Evolutionary conservation across 1,140 invertebrate species (phyloP).

Genomic region (Drosophila carrolli): DNA sequence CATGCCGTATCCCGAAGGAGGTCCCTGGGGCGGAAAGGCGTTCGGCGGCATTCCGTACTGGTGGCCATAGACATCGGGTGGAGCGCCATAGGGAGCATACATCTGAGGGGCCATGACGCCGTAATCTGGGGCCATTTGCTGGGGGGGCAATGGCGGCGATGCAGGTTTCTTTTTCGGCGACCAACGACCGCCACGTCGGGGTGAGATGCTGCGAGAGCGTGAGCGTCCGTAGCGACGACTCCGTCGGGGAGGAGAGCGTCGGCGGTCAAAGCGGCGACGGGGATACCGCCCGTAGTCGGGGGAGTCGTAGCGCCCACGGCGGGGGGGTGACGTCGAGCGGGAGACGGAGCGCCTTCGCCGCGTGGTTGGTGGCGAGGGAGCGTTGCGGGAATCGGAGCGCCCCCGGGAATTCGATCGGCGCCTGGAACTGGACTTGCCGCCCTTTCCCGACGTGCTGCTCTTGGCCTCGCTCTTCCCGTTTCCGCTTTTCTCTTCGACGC

Average conservation of each 20-base stretch:
- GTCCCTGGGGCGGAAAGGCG: slow-evolving; percentile 57
- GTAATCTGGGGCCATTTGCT: slow-evolving; percentile 49
- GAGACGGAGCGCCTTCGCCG: slow-evolving; percentile 63
- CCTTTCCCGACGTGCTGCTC: slow-evolving; percentile 45
- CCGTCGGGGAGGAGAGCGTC: slow-evolving; percentile 66
- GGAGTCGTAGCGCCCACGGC: slow-evolving; percentile 71
- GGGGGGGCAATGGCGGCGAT: slow-evolving; percentile 60
- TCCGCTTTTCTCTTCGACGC: slow-evolving; percentile 70
- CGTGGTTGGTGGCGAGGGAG: slow-evolving; percentile 39
- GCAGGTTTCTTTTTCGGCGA: slow-evolving; percentile 77
- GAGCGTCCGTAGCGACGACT: slow-evolving; percentile 60
- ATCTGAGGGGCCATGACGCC: slow-evolving; percentile 62
- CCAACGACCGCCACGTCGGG: slow-evolving; percentile 64
- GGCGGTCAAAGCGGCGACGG: slow-evolving; percentile 63
- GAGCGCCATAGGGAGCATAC: slow-evolving; percentile 58
- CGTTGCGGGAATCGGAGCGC: slow-evolving; percentile 64
- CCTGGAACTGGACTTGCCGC: slow-evolving; percentile 53
- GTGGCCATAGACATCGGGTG: slow-evolving; percentile 63
- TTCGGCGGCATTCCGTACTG: slow-evolving; percentile 64
- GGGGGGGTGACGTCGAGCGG: slow-evolving; percentile 54
- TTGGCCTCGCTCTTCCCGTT: slow-evolving; percentile 54
- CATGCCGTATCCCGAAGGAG: slow-evolving; percentile 59
- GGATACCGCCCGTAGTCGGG: slow-evolving; percentile 69
- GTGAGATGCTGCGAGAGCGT: slow-evolving; percentile 62
- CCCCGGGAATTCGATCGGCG: slow-evolving; percentile 62